Base-by-base conservation (phyloP, 1,140 invertebrate species). In the Sycophila sp. region DNA sequence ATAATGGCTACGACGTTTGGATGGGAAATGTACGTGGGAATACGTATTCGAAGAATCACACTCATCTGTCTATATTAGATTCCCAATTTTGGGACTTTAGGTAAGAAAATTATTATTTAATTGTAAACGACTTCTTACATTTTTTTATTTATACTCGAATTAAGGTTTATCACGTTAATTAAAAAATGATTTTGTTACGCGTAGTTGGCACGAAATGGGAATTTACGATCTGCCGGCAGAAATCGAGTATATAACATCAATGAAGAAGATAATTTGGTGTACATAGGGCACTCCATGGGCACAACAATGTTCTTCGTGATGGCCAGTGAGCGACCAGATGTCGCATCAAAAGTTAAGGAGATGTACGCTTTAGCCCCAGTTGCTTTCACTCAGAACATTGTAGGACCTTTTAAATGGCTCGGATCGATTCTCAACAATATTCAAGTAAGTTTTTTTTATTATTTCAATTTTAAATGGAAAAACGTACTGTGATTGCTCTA, bases 281-380 rank as follows among this genome's bases (percentile, higher is more conserved):
- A 91, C 69, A 82, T 92, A 10, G 90, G 90, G 1, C 89, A 90
- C 75, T 91, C 90, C 0, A 89, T 91, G 90, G 90, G 90, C 0
- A 86, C 87, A 4, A 90, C 89, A 2, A 82, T 82, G 40, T 89
- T 90, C 73, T 90, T 90, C 72, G 88, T 89, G 2, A 89, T 92
- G 88, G 83, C 89, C 67, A 86, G 87, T 8, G 77, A 86, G 68
- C 80, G 83, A 40, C 88, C 90, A 0, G 83, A 90, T 38, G 87
- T 90, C 7, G 58, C 63, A 6, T 30, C 56, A 3, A 73, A 77
- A 86, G 76, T 91, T 19, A 78, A 86, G 80, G 79, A 85, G 68
- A 89, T 93, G 85, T 86, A 90, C 45, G 88, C 87, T 65, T 81
- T 97, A 34, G 94, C 92, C 0, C 95, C 95, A 1, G 89, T 94